These are phyloP conservation scores for Bufo gargarizans DNA, from an alignment of 2,113 vertebrate species.

Conservation along the genomic window DNA sequence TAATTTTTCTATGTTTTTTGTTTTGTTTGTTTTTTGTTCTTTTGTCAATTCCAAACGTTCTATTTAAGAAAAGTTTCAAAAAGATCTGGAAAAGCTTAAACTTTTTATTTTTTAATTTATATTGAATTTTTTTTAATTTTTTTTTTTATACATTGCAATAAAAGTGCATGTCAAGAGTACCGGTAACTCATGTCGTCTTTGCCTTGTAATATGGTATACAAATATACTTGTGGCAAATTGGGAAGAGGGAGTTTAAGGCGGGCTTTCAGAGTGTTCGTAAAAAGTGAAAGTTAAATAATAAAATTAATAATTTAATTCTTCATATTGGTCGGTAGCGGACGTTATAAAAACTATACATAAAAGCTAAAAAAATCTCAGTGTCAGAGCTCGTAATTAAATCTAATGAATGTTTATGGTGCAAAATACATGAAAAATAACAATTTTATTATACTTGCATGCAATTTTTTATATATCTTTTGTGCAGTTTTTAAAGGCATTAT, in stretches of 20 bases:
- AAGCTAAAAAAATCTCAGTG: no score
- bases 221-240: not conserved
- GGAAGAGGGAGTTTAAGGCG: not conserved
- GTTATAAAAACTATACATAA: no score
- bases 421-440: no score
- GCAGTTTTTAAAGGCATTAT: no score
- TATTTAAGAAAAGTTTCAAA: slow-evolving; percentile 93
- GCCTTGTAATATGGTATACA: not conserved
- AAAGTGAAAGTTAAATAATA: no score
- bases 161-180: slow-evolving; percentile 49
- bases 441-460: no score
- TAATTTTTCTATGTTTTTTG: slow-evolving; percentile 94
- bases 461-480: no score
- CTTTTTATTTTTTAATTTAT: slow-evolving; percentile 61
- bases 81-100: slow-evolving; percentile 65
- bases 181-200: slow-evolving; percentile 7
- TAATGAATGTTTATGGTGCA: no score
- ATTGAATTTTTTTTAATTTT: slow-evolving; percentile 6
- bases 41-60: slow-evolving; percentile 84
- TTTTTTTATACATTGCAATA: slow-evolving; percentile 58
- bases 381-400: no score
- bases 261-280: no score
- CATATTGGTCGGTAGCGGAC: no score
- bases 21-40: slow-evolving; percentile 91
- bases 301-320: no score